Base-by-base conservation (phyloP, 2,888 invertebrate species). In the Romanomermis culicivorax region DNA sequence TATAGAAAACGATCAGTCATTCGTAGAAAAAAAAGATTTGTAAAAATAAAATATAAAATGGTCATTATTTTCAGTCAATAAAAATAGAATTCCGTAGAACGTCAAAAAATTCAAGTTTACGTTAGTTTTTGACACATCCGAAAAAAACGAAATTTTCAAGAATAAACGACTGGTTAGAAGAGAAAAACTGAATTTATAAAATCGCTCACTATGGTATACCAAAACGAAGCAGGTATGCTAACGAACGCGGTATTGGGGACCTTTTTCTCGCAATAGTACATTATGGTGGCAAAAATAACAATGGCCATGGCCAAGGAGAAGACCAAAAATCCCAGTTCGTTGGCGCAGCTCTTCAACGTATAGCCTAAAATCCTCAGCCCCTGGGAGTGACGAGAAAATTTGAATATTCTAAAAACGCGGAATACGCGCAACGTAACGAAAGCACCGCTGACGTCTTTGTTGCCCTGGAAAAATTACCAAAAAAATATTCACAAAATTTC, bases 191-290 rank as follows among this genome's bases (percentile, higher is more conserved):
- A n/a, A n/a, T n/a, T n/a, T n/a, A 95, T 95, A 58, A 95, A 95
- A 91, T 97, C 95, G 63, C 97, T 99, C 69, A 99, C 97, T 69
- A 99, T 97, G 69, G 97, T 97, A 77, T 97, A 97, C 97, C 97
- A 99, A 75, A 97, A 97, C 63, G 97, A 93, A 55, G 93, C 89
- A 57, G 97, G 97, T 76, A 99, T 99, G 71, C 91, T 93, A 60
- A 89, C 95, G 77, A 99, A 99, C 73, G 85, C 85, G 55, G 95
- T 95, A 65, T 83, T 83, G 66, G 82, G 82, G 62, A 89, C 93
- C 72, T 93, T 93, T 76, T 97, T 97, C 78, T 99, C 97, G 53
- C 95, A 93, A 77, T 99, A 99, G 77, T 89, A 99, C 93, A 99
- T 99, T 64, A 99, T 91, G 43, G 97, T 99, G 60, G 97, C 95